Evolutionary conservation across 2,113 vertebrate species (phyloP), one percentile per base, ranked within the genome.

Genomic region (Meles meles): DNA sequence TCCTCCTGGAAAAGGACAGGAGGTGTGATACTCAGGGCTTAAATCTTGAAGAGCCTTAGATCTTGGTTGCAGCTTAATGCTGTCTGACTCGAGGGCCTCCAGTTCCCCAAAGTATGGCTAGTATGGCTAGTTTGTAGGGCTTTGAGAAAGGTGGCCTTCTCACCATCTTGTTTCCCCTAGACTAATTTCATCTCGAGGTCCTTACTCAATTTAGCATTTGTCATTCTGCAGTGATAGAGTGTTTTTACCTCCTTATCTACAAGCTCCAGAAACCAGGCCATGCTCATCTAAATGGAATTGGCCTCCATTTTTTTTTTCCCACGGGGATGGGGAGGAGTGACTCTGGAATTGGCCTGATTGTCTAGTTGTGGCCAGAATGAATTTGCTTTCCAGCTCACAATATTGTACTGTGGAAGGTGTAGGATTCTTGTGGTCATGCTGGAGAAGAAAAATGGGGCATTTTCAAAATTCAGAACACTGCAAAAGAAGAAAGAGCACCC

Each of bases 401-500:
- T 79, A 67, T 81, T 69, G 44, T 97, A 61, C 61, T 69, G 14
- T 85, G 49, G 69, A 65, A 92, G 12, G 18, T n/a, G 94, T 80
- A 95, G 52, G 74, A 90, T 88, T 88, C 79, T 89, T 93, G 23
- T 5, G 27, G n/a, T 72, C 81, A 74, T 85, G 12, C 72, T 55
- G 71, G 12, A 79, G 89, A 96, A 47, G 67, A 91, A 37, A 25
- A 92, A 82, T 67, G 71, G 90, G 17, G 10, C 15, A 47, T 84
- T 97, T 97, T 88, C 88, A 95, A 80, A 84, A 87, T 74, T 55
- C 89, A 86, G 52, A 95, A 49, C 83, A 20, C 61, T 83, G 27
- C 39, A 81, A 71, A 77, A 29, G 31, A 72, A 27, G 87, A 96
- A 85, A 84, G 31, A 90, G 77, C n/a, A 63, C 81, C 81, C 76